Evolutionary conservation across 1,140 invertebrate species (phyloP), one percentile per base, ranked within the genome.

Genomic region (Probaryconus sp.): DNA sequence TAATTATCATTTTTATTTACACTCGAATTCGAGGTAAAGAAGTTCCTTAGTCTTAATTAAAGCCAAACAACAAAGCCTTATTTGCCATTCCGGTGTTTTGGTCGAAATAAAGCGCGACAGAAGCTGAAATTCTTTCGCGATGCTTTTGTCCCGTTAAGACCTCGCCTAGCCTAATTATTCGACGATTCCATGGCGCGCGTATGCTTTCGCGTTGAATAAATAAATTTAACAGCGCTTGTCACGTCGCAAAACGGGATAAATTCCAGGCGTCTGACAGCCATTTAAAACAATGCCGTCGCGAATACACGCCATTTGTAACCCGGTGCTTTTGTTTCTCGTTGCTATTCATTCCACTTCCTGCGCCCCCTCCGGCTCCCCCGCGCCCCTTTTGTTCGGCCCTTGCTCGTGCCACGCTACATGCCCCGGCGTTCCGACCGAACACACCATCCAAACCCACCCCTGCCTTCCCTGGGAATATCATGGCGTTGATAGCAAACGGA

Each of bases 251-350:
- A 86, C 80, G 81, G 84, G 82, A 87, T 87, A 83, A 87, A 87
- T 86, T 87, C 80, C 79, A 78, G 78, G 79, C 79, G 81, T 81
- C 83, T 83, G 85, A 85, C 85, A 84, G 83, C 85, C 81, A 86
- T 87, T 87, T 88, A 85, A 87, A 88, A 88, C 84, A 88, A 88
- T 88, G 83, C 84, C 81, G 79, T 84, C 79, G 78, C 81, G 82
- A 87, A 86, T 87, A 85, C 83, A 83, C 82, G 81, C 82, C 82
- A 87, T 87, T 87, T 86, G 84, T 86, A 86, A 87, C 81, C 81
- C 80, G 72, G 65, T 72, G 79, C 83, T 85, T 86, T 85, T 87
- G 83, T 87, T 84, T 85, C 81, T 76, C 76, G 76, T 81, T 79
- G 79, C 83, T 84, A 83, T 86, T 86, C 83, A 87, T 84, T 81